Percentiles rank a stretch among this genome's conserved stretches.
Conservation (phyloP, 2,797 vertebrate genomes). For the Ctenopoma kingsleyae region DNA sequence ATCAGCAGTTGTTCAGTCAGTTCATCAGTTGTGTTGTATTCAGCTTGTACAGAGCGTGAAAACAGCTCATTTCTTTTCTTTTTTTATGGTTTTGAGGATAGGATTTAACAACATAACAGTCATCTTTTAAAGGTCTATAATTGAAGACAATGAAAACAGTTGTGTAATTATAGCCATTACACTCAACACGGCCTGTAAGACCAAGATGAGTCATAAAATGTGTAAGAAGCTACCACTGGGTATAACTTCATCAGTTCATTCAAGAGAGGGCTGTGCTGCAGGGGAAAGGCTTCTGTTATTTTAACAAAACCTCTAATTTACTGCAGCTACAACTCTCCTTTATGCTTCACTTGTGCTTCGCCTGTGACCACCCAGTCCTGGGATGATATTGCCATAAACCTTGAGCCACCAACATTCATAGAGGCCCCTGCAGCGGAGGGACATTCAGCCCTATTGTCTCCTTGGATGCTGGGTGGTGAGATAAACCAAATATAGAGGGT, state of each 20-base stretch:
- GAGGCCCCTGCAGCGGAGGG: slow-evolving; percentile 18
- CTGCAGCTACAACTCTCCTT: slow-evolving; percentile 29
- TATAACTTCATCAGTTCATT: slow-evolving; percentile 42
- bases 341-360: slow-evolving; percentile 29
- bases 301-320: slow-evolving; percentile 53
- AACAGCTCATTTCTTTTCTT: neutral
- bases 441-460: slow-evolving; percentile 59
- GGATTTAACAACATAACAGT: neutral
- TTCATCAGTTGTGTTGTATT: neutral
- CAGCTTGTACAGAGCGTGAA: neutral
- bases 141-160: neutral
- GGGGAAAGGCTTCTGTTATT: slow-evolving; percentile 24
- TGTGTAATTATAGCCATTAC: slow-evolving; percentile 40
- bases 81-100: neutral
- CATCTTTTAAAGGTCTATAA: slow-evolving; percentile 20
- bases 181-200: slow-evolving; percentile 21
- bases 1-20: too few species aligned
- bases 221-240: slow-evolving; percentile 6
- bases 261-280: slow-evolving; percentile 1
- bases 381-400: slow-evolving; percentile 62
- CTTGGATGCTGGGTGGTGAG: slow-evolving; percentile 65
- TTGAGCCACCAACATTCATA: slow-evolving; percentile 34
- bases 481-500: slow-evolving; percentile 67
- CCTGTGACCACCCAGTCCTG: slow-evolving; percentile 38
- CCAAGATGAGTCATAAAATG: slow-evolving; percentile 19